Evolutionary conservation across 2,113 vertebrate genomes (phyloP).

Genomic region (Nothocercus julius): DNA sequence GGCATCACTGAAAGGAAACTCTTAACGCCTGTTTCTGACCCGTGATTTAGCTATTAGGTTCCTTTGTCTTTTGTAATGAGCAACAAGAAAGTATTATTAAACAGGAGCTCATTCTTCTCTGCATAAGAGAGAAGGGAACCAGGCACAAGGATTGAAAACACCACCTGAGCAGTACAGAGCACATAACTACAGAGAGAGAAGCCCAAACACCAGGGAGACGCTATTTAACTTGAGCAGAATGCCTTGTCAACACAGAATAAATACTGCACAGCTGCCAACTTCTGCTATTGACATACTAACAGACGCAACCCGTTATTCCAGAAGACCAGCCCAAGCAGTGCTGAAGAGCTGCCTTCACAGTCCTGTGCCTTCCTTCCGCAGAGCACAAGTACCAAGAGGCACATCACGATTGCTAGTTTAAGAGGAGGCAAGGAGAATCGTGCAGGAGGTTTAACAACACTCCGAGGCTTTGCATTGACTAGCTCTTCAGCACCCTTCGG

Average conservation of each 20-base stretch:
- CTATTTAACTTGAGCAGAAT: background rate
- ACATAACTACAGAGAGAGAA: background rate
- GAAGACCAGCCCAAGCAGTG: background rate
- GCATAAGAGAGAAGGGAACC: background rate
- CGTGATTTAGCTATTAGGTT: background rate
- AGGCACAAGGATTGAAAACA: background rate
- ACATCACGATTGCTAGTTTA: background rate
- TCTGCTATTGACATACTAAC: background rate
- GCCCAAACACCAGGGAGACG: background rate
- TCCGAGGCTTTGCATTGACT: background rate
- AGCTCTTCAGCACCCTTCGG: background rate
- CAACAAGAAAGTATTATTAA: background rate
- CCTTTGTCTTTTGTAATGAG: background rate
- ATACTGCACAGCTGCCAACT: background rate
- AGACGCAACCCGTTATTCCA: background rate
- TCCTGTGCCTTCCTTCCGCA: background rate
- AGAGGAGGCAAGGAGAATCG: no score
- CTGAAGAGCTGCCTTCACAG: background rate
- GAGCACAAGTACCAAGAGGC: background rate
- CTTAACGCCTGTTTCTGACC: background rate
- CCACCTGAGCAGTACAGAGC: background rate
- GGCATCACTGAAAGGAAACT: background rate
- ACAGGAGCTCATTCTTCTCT: background rate
- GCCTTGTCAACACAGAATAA: background rate
- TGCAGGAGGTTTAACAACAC: background rate